These are phyloP conservation scores for Manduca sexta DNA, from an alignment of 1,140 invertebrate species.

Conservation along the genomic window DNA sequence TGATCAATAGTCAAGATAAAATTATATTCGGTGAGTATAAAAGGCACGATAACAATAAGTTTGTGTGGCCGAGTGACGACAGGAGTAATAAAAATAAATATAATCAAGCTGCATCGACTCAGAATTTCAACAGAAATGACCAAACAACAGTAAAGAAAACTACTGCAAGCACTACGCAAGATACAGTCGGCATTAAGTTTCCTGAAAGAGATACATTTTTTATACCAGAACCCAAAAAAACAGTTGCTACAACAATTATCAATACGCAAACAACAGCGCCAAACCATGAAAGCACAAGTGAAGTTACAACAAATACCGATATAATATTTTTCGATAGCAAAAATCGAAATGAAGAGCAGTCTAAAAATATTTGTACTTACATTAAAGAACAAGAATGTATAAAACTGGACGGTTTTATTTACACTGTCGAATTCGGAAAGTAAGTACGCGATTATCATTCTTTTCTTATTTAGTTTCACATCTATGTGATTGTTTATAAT, in stretches of 20 bases:
- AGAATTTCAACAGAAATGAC: too few species aligned
- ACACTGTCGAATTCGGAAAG: slow-evolving; percentile 1
- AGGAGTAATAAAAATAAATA: too few species aligned
- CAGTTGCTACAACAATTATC: background rate
- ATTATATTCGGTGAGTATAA: background rate
- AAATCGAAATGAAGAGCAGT: slow-evolving; percentile 8
- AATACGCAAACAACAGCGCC: background rate
- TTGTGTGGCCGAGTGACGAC: slow-evolving; percentile 4
- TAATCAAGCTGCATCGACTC: too few species aligned
- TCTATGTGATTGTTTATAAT: too few species aligned
- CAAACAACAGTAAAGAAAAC: too few species aligned
- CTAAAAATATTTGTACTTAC: slow-evolving; percentile 53
- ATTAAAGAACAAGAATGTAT: slow-evolving; percentile 37
- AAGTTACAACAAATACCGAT: background rate
- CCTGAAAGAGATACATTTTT: background rate
- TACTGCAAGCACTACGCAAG: too few species aligned
- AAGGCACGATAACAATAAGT: slow-evolving; percentile 5
- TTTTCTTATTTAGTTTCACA: too few species aligned
- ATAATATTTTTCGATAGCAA: slow-evolving; percentile 22
- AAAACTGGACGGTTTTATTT: slow-evolving; percentile 19
- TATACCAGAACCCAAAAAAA: background rate
- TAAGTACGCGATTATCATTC: too few species aligned
- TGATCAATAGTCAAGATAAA: background rate
- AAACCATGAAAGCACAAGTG: too few species aligned
- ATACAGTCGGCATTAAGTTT: too few species aligned